Evolutionary conservation across 2,113 vertebrate genomes (phyloP).

Genomic region (Merops nubicus): DNA sequence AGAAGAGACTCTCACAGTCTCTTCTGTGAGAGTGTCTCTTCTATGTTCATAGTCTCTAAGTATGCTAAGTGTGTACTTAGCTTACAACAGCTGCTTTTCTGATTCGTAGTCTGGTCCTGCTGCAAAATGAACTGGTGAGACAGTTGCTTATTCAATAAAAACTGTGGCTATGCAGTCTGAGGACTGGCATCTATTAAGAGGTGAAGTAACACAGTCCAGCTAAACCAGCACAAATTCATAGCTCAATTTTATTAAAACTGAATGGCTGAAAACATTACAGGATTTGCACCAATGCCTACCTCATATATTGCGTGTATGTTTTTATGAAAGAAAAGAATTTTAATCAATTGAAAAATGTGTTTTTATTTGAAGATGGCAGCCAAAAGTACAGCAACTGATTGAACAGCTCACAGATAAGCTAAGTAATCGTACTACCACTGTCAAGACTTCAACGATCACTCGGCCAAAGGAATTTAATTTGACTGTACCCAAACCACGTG

Average conservation of each 20-base stretch:
- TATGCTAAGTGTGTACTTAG: neutral
- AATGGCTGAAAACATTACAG: neutral
- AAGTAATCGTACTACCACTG: neutral
- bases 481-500: conserved; percentile 78
- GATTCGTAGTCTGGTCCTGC: neutral
- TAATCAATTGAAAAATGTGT: neutral
- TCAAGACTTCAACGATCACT: conserved; percentile 76
- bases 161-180: neutral
- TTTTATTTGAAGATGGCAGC: conserved; percentile 83
- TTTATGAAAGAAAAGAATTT: neutral
- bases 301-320: neutral
- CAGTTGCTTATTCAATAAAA: neutral
- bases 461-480: conserved; percentile 85
- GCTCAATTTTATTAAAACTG: neutral
- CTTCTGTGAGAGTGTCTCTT: no score
- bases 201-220: neutral
- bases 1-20: no score
- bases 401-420: conserved; percentile 70
- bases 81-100: neutral
- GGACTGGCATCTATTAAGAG: neutral
- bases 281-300: neutral
- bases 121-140: neutral
- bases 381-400: conserved; percentile 80
- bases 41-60: neutral
- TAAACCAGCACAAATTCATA: neutral